These are phyloP conservation scores for Epinephelus cyanopodus DNA, from an alignment of 2,113 vertebrate species.

Conservation along the genomic window DNA sequence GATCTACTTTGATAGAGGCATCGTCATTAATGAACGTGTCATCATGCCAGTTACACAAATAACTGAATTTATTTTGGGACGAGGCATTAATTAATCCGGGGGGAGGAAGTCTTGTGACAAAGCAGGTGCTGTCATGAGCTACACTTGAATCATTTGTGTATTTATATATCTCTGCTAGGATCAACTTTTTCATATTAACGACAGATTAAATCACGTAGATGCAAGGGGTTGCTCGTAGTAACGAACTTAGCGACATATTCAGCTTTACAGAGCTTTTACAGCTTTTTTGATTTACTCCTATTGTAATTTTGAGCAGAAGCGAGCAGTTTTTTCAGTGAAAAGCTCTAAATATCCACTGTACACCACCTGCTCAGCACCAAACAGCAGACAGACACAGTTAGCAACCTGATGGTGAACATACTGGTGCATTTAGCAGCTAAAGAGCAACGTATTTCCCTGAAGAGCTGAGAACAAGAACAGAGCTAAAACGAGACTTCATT, in stretches of 20 bases:
- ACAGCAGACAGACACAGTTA: neutral
- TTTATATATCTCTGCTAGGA: neutral
- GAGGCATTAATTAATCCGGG: neutral
- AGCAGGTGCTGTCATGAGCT: neutral
- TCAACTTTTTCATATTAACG: neutral
- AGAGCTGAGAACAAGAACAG: neutral
- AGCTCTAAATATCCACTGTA: neutral
- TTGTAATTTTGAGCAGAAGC: neutral
- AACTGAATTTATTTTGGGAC: constrained; percentile 10
- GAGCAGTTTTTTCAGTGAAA: neutral
- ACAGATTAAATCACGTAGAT: neutral
- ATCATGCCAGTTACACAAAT: neutral
- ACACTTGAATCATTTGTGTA: neutral
- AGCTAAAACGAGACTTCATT: neutral
- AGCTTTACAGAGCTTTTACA: no score
- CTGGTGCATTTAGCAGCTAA: neutral
- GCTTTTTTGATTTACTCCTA: neutral
- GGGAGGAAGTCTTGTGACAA: neutral
- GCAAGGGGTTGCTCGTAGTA: neutral
- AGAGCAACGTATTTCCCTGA: neutral
- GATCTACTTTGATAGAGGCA: neutral
- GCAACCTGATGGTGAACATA: neutral
- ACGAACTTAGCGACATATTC: neutral
- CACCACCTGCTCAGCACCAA: neutral
- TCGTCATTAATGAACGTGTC: neutral